These are phyloP conservation scores for Marcusenius ussheri DNA, from an alignment of 2,113 vertebrate genomes.

Conservation along the genomic window DNA sequence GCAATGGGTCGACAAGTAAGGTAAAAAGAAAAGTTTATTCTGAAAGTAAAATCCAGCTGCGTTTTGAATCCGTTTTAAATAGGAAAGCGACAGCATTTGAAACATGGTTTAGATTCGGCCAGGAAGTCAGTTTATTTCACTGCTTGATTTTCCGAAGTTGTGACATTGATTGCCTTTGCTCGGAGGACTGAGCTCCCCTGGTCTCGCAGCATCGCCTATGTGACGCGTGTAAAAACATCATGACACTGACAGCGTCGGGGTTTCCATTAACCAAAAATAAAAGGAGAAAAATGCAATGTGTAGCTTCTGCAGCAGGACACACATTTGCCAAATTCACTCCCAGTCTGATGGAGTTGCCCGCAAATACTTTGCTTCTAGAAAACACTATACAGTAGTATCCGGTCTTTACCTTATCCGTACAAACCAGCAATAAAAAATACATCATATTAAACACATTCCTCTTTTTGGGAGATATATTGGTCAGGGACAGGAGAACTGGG, in stretches of 20 bases:
- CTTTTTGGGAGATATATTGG: background rate
- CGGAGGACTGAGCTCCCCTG: background rate
- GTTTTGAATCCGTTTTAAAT: background rate
- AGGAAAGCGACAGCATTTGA: background rate
- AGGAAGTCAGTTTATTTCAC: background rate
- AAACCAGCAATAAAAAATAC: background rate
- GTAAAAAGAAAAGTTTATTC: background rate
- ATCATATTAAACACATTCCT: background rate
- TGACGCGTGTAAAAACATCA: background rate
- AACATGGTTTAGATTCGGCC: background rate
- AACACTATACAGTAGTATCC: background rate
- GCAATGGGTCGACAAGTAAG: background rate
- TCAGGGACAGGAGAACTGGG: background rate
- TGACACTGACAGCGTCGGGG: background rate
- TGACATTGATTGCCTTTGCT: background rate
- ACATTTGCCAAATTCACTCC: background rate
- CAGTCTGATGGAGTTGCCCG: background rate
- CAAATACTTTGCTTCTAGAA: background rate
- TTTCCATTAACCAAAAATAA: background rate
- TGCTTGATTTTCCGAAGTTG: background rate
- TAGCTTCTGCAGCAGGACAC: background rate
- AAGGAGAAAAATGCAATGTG: background rate
- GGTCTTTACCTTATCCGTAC: background rate
- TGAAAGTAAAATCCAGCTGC: background rate
- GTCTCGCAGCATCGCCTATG: background rate